These are phyloP conservation scores for Dysidea cf. avara DNA, from an alignment of 37 sponge, comb jelly and placozoan species.

Conservation along the genomic window DNA sequence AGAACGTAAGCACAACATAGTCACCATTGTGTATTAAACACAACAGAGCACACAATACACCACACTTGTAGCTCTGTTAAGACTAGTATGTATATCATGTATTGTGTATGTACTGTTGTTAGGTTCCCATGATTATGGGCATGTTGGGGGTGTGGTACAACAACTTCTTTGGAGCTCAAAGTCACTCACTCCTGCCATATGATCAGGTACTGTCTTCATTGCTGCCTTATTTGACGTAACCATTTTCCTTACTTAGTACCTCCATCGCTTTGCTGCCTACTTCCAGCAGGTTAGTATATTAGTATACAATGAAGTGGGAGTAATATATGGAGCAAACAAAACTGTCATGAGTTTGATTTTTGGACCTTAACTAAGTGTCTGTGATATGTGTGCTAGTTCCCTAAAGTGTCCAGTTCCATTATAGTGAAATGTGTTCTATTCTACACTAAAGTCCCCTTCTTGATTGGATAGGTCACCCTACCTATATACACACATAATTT, in stretches of 20 bases:
- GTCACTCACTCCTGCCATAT: constrained; percentile 95
- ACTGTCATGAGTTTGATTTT: too few species aligned
- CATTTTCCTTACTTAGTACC: constrained; percentile 51
- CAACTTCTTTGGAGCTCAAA: constrained; percentile 97
- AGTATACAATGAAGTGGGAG: neutral
- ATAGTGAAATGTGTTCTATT: too few species aligned
- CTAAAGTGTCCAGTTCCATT: too few species aligned
- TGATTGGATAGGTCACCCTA: too few species aligned
- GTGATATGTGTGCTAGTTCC: too few species aligned
- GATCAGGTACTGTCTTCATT: constrained; percentile 95
- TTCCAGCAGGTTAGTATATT: constrained; percentile 85
- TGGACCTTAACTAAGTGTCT: too few species aligned
- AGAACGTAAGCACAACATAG: constrained; percentile 86
- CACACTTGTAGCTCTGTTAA: neutral
- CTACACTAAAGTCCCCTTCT: too few species aligned
- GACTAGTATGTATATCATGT: too few species aligned
- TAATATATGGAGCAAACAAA: neutral
- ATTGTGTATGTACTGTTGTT: neutral
- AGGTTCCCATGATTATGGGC: constrained; percentile 93
- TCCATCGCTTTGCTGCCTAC: constrained; percentile 98
- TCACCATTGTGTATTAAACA: neutral
- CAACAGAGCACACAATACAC: neutral
- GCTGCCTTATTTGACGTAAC: too few species aligned
- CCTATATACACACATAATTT: too few species aligned
- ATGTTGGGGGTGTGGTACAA: constrained; percentile 99